Evolutionary conservation across 2,113 vertebrate genomes (phyloP).

Genomic region (Zapus hudsonius): DNA sequence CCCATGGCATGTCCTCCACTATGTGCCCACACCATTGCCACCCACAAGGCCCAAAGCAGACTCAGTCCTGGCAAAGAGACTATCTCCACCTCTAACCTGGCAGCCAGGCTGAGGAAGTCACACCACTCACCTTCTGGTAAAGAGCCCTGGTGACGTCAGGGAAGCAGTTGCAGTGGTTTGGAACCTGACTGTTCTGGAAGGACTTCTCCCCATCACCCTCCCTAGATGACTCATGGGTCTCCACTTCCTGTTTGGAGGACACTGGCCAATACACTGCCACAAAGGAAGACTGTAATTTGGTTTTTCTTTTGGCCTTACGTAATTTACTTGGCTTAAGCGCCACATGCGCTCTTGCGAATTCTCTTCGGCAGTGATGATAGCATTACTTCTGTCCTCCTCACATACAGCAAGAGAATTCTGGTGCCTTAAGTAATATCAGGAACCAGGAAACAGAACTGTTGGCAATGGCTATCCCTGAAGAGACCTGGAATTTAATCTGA

Average conservation of each 20-base stretch:
- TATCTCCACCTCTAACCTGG: neutral
- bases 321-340: constrained; percentile 50
- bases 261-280: neutral
- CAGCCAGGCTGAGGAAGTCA: neutral
- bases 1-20: neutral
- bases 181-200: constrained; percentile 15
- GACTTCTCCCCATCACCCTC: neutral
- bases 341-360: constrained; percentile 22
- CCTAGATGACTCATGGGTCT: constrained; percentile 57
- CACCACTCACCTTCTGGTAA: neutral
- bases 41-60: neutral
- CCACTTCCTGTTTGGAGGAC: constrained; percentile 70
- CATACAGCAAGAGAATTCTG: constrained; percentile 29
- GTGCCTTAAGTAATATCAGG: constrained; percentile 21
- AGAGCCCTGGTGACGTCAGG: neutral
- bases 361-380: constrained; percentile 16
- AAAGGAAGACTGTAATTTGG: constrained; percentile 20
- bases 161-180: neutral
- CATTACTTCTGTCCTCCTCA: constrained; percentile 28
- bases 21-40: neutral
- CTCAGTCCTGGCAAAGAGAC: neutral
- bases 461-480: neutral
- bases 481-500: constrained; percentile 13
- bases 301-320: constrained; percentile 41
- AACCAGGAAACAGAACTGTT: neutral